These are phyloP conservation scores for Pantherophis vulpinus DNA, from an alignment of 2,797 vertebrate genomes.

Conservation along the genomic window DNA sequence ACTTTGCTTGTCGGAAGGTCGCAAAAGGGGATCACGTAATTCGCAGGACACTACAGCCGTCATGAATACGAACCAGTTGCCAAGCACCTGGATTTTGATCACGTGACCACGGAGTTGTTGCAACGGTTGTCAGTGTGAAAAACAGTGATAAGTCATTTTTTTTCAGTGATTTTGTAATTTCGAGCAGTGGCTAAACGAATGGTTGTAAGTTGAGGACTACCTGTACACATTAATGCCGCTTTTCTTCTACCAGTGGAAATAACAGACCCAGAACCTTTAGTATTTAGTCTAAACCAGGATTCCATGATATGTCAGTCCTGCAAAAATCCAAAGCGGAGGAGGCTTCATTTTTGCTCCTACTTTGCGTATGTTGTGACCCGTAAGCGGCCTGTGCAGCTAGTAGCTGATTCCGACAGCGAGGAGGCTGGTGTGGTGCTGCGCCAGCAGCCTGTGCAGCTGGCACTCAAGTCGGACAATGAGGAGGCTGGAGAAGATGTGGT, in stretches of 20 bases:
- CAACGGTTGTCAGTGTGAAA: not conserved
- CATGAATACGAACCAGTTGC: not conserved
- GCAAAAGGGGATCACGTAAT: not conserved
- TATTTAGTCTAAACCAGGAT: not conserved
- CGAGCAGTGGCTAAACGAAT: too few relatives aligned
- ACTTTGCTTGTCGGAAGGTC: not conserved
- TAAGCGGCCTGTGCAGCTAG: too few relatives aligned
- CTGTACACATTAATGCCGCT: not conserved
- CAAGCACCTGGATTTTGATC: not conserved
- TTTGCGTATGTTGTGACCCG: not conserved
- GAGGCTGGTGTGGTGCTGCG: too few relatives aligned
- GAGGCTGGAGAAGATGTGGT: too few relatives aligned
- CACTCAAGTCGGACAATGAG: too few relatives aligned
- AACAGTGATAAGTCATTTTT: not conserved
- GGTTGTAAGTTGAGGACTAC: too few relatives aligned
- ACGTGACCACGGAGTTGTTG: not conserved
- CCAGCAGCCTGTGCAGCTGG: too few relatives aligned
- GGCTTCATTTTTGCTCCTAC: not conserved
- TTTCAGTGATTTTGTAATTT: not conserved
- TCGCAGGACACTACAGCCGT: rapidly evolving
- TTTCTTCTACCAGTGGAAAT: not conserved
- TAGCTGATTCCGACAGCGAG: too few relatives aligned
- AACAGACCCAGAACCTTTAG: not conserved
- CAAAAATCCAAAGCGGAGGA: not conserved
- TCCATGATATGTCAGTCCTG: not conserved